Conservation (phyloP, 1,140 invertebrate species). For the Pentalonia nigronervosa region DNA sequence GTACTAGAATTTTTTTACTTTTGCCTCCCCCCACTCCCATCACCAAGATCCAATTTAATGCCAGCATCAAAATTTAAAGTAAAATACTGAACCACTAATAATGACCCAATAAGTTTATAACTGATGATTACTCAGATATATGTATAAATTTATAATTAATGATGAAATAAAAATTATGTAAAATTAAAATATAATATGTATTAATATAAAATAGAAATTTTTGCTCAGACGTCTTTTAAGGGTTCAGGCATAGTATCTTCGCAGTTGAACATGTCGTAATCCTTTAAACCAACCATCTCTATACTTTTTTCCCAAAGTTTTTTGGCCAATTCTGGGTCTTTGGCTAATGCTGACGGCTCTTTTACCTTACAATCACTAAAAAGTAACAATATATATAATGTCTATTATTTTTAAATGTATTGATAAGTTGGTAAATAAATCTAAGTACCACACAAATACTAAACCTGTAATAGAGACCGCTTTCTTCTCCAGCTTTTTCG, state of each 20-base stretch:
- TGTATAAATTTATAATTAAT: too few relatives aligned
- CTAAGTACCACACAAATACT: background rate
- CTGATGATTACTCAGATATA: too few relatives aligned
- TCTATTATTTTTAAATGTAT: background rate
- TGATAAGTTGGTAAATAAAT: background rate
- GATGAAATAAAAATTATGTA: background rate
- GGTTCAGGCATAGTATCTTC: conserved; percentile 20
- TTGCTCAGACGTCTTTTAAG: conserved; percentile 5
- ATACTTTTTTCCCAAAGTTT: conserved; percentile 67
- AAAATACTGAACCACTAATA: too few relatives aligned
- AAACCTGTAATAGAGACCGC: conserved; percentile 72
- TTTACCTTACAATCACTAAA: conserved; percentile 69
- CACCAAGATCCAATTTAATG: too few relatives aligned
- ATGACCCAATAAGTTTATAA: too few relatives aligned
- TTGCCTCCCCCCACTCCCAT: too few relatives aligned
- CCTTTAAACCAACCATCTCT: conserved; percentile 60
- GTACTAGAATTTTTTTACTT: too few relatives aligned
- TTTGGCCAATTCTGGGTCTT: conserved; percentile 67
- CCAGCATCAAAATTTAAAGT: too few relatives aligned
- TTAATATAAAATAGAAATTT: background rate
- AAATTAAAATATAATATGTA: background rate
- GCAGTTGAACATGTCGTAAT: conserved; percentile 58
- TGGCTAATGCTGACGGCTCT: conserved; percentile 65
- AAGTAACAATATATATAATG: background rate
- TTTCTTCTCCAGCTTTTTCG: conserved; percentile 71